Conservation (phyloP, 2,797 vertebrate genomes). For the Pipistrellus pipistrellus region DNA sequence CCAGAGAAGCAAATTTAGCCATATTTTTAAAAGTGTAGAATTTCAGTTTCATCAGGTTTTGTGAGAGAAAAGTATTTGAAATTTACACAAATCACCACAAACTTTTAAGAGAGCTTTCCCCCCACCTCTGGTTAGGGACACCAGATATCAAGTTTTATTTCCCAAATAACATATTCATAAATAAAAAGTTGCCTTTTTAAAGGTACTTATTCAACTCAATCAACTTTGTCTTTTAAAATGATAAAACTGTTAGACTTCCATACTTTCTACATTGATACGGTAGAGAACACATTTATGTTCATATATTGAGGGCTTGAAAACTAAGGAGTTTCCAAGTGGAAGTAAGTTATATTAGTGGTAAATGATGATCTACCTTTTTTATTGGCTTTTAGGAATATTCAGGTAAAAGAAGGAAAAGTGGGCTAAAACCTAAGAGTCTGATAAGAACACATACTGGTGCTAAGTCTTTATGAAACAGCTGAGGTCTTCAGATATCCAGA, state of each 20-base stretch:
- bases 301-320: not conserved
- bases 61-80: not conserved
- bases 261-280: not conserved
- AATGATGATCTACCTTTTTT: not conserved
- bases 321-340: not conserved
- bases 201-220: not conserved
- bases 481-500: not conserved
- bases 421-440: not conserved
- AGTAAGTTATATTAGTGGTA: not conserved
- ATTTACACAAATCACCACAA: not conserved
- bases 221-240: not conserved
- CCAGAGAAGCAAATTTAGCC: not conserved
- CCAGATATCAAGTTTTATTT: not conserved
- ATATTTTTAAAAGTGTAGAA: not conserved
- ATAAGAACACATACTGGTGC: not conserved
- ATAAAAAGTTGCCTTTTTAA: conserved; percentile 40
- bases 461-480: not conserved
- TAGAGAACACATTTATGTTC: not conserved
- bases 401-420: not conserved
- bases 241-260: not conserved
- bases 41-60: conserved; percentile 29
- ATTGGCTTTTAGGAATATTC: not conserved
- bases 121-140: not conserved
- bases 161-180: conserved; percentile 35
- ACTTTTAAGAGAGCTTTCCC: not conserved